Base-by-base conservation (phyloP, 2,888 invertebrate species). In the Luffia ferchaultella region DNA sequence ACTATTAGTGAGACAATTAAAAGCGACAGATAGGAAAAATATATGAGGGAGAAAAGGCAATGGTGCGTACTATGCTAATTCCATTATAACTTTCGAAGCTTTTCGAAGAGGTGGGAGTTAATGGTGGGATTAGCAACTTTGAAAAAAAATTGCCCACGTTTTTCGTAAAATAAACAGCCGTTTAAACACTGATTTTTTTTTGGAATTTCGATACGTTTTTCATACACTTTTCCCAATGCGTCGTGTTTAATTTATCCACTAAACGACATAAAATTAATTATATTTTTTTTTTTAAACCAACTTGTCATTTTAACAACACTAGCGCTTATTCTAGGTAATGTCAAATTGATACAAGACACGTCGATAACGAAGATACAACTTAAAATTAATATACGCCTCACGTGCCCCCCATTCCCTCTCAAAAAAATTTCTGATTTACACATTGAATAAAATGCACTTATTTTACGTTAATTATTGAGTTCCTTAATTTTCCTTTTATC, bases 241-340 rank as follows among this genome's bases (percentile, higher is more conserved):
- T 30, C 30, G 30, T 30, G 30, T 30, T 30, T 30, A 30, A 30
- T 30, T 30, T 30, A 30, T 30, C 30, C 30, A 30, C 30, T 30
- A 30, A 30, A 30, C 12, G 12, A 30, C n/a, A n/a, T n/a, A 30
- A 30, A 30, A 12, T 7, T 7, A 30, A 30, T 30, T 30, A 3
- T 30, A 30, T 30, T 30, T 30, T 30, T 30, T 30, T 30, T 30
- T 30, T 30, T 30, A 59, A 62, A 57, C 61, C 79, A 78, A 80
- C 74, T 83, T 80, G 77, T 71, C 78, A 80, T 77, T 75, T 83
- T 78, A 75, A 64, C 59, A 73, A 82, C 80, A 53, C 82, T 83
- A 80, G 79, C 76, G 53, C 50, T 52, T 57, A 49, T 57, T 74
- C 80, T 83, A 83, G 80, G 82, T 82, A 83, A 82, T 76, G 79